Conservation (phyloP, 2,888 invertebrate genomes). For the Phengaris arion region DNA sequence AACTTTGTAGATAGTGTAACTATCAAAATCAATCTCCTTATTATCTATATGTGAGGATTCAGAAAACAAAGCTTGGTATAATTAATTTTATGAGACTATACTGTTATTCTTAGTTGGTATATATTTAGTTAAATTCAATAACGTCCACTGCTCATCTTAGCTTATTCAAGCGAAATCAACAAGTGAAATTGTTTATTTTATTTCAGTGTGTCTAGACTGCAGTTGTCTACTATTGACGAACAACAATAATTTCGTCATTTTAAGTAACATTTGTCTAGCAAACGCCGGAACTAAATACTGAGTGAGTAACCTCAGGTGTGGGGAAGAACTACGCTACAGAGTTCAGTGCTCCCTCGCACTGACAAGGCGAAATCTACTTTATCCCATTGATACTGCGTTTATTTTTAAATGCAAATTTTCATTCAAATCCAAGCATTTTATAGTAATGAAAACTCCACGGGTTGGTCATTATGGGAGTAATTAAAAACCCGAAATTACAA, state of each 20-base stretch:
- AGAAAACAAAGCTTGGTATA: too few species aligned
- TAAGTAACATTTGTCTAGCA: conserved; percentile 49
- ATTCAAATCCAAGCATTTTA: conserved; percentile 15
- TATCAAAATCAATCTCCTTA: too few species aligned
- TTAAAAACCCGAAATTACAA: conserved; percentile 9
- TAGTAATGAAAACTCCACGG: conserved; percentile 10
- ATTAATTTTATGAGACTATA: too few species aligned
- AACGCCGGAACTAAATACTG: conserved; percentile 66
- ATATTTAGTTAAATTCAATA: too few species aligned
- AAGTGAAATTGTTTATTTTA: background rate
- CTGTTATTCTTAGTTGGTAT: too few species aligned
- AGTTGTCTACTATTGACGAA: background rate
- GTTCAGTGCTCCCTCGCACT: conserved; percentile 71
- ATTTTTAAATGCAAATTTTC: conserved; percentile 39
- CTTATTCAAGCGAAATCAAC: background rate
- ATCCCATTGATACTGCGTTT: conserved; percentile 41
- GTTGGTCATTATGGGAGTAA: background rate
- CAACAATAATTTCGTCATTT: background rate
- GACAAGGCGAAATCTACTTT: conserved; percentile 53
- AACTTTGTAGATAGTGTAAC: too few species aligned
- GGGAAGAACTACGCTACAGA: conserved; percentile 63
- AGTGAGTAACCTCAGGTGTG: conserved; percentile 73
- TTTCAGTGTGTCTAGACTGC: background rate
- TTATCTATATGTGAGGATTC: too few species aligned
- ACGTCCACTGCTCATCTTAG: too few species aligned